Evolutionary conservation across 92 coral and sea anemone species (phyloP).

Genomic region (Palythoa grandis): DNA sequence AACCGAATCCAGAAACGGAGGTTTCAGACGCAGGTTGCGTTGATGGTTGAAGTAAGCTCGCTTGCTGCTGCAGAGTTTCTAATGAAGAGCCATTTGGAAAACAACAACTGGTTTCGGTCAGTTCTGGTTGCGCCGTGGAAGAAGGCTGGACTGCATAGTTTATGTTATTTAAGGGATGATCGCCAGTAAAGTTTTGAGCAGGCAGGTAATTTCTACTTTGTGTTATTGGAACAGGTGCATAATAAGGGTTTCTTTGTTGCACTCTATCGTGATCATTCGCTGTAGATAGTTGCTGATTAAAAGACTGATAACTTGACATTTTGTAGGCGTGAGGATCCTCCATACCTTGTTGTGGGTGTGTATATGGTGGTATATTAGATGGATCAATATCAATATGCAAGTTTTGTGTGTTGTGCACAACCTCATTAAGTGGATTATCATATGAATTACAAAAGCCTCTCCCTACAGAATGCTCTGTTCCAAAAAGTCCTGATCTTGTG

Average conservation of each 20-base stretch:
- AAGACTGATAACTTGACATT: background rate
- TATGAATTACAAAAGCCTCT: background rate
- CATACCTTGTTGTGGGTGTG: conserved; percentile 8
- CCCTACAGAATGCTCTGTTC: background rate
- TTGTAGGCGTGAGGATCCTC: background rate
- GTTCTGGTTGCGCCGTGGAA: background rate
- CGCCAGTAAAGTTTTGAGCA: background rate
- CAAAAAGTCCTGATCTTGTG: background rate
- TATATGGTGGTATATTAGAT: background rate
- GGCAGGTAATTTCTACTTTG: background rate
- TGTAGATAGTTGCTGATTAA: background rate
- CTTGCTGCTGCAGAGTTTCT: background rate
- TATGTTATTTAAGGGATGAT: background rate
- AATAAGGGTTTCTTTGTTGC: background rate
- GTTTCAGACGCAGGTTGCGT: background rate
- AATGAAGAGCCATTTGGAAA: conserved; percentile 3
- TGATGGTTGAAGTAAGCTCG: background rate
- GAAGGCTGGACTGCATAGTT: background rate
- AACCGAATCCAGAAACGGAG: background rate
- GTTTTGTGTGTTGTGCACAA: conserved; percentile 7
- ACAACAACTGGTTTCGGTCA: too few species aligned
- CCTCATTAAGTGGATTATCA: conserved; percentile 21
- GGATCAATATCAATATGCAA: conserved; percentile 16
- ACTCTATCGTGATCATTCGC: background rate
- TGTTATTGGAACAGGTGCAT: background rate